Conservation (phyloP, 2,888 invertebrate species). For the Ichneumoninae sp. region DNA sequence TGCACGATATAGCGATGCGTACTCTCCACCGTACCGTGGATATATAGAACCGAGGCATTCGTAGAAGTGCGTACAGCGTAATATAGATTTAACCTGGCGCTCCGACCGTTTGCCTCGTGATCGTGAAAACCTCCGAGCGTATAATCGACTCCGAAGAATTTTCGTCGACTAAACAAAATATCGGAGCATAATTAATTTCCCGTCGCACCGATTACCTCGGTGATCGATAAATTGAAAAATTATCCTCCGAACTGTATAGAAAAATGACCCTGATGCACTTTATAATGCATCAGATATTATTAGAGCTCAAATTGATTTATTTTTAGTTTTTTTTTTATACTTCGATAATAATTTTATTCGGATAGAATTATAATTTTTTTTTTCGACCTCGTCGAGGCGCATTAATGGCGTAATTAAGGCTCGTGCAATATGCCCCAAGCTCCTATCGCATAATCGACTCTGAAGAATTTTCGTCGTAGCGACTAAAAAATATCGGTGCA, state of each 20-base stretch:
- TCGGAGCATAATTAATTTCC: not conserved
- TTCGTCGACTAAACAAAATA: slow-evolving; percentile 6
- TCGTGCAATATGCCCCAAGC: not conserved
- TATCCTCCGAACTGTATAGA: not conserved
- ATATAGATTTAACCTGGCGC: slow-evolving; percentile 6
- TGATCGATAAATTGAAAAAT: not conserved
- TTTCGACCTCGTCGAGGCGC: no score
- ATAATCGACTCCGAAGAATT: slow-evolving; percentile 42
- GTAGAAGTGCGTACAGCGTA: slow-evolving; percentile 5
- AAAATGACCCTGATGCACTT: no score
- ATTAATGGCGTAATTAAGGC: no score
- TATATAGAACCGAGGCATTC: not conserved
- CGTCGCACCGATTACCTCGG: no score
- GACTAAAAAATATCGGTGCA: not conserved
- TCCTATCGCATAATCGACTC: slow-evolving; percentile 44
- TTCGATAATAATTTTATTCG: no score
- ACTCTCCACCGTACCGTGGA: not conserved
- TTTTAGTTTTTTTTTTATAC: no score
- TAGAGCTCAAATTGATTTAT: no score
- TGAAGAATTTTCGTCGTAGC: slow-evolving; percentile 27
- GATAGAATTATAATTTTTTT: no score
- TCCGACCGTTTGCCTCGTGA: slow-evolving; percentile 22
- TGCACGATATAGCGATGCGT: not conserved
- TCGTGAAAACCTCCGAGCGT: slow-evolving; percentile 41
- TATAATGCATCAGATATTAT: no score